Conservation (phyloP, 2,113 vertebrate species). For the Oryzias curvinotus region DNA sequence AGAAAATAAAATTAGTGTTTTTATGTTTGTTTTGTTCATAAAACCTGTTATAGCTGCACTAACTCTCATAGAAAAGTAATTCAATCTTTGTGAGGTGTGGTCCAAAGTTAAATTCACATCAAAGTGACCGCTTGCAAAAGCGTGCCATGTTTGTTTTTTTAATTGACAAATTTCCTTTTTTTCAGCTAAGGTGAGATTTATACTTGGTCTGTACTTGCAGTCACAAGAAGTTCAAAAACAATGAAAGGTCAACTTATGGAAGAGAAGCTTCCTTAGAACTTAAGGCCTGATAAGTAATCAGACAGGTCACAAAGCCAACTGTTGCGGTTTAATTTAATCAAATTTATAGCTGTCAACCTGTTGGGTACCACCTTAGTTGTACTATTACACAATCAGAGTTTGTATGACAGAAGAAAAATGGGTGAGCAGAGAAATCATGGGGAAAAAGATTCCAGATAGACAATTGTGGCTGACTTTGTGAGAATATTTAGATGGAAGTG, state of each 20-base stretch:
- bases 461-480: conserved; percentile 32
- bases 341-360: not conserved
- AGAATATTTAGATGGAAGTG: conserved; percentile 49
- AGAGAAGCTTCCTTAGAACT: too few species aligned
- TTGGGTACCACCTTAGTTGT: too few species aligned
- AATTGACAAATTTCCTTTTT: conserved; percentile 38
- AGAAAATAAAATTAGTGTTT: too few species aligned
- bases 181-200: conserved; percentile 23
- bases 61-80: too few species aligned
- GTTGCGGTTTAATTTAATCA: conserved; percentile 20
- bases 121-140: conserved; percentile 18
- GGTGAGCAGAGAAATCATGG: not conserved
- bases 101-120: too few species aligned
- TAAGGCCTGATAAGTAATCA: conserved; percentile 28
- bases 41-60: too few species aligned
- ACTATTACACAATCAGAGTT: too few species aligned
- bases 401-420: too few species aligned
- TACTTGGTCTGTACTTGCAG: conserved; percentile 31
- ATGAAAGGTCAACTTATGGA: conserved; percentile 5
- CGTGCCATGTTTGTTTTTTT: conserved; percentile 41
- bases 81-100: conserved; percentile 3
- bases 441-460: conserved; percentile 25
- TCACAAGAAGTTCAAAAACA: conserved; percentile 35
- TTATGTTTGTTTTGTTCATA: too few species aligned
- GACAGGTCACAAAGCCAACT: conserved; percentile 28